Evolutionary conservation across 2,113 vertebrate genomes (phyloP).

Genomic region (Channa maculata): DNA sequence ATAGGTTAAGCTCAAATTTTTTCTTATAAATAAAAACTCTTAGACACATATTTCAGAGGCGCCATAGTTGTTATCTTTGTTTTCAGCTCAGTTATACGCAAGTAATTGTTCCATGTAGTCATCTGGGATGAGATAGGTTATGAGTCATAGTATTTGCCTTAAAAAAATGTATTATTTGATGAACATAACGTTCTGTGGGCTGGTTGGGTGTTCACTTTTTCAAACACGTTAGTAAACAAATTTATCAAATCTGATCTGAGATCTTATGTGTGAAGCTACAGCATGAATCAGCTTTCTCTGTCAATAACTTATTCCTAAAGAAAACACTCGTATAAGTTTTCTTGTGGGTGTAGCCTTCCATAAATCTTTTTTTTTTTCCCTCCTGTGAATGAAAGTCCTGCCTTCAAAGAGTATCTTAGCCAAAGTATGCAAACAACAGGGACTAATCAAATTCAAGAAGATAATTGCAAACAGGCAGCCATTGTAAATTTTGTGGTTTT

Average conservation of each 20-base stretch:
- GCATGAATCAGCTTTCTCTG: neutral
- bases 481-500: constrained; percentile 27
- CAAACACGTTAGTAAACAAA: neutral
- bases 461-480: constrained; percentile 69
- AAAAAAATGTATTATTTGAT: neutral
- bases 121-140: neutral
- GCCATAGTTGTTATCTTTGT: neutral
- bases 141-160: constrained; percentile 6
- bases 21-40: neutral
- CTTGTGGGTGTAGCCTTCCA: neutral
- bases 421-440: constrained; percentile 24
- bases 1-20: neutral
- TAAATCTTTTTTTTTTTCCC: constrained; percentile 13
- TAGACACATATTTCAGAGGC: neutral
- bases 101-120: neutral
- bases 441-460: constrained; percentile 30
- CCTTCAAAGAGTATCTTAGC: neutral
- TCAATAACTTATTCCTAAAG: neutral
- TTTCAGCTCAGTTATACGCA: neutral
- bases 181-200: neutral
- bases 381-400: neutral
- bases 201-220: neutral
- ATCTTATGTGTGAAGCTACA: neutral
- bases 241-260: neutral
- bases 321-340: too few relatives aligned